Evolutionary conservation across 2,113 vertebrate species (phyloP).

Genomic region (Vidua chalybeata): DNA sequence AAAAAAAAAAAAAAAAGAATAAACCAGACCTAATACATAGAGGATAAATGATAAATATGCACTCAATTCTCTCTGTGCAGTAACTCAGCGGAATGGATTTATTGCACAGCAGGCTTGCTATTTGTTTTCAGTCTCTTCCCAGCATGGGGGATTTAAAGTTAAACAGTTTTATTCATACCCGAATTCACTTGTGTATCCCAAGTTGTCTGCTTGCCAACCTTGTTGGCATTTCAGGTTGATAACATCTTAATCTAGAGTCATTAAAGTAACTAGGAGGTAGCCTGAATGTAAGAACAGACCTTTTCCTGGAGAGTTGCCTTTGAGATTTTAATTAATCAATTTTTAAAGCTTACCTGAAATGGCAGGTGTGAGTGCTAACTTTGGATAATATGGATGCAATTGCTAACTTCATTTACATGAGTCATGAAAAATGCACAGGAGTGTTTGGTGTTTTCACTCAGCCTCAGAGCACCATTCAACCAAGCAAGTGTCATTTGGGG

Average conservation of each 20-base stretch:
- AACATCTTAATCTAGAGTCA: conserved; percentile 60
- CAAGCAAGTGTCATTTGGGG: background rate
- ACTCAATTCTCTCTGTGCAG: background rate
- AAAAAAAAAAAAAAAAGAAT: background rate
- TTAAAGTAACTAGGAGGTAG: background rate
- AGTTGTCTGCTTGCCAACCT: conserved; percentile 55
- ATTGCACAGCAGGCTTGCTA: conserved; percentile 8
- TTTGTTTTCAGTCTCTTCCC: conserved; percentile 28
- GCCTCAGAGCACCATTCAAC: background rate
- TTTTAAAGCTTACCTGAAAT: background rate
- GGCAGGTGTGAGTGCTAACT: background rate
- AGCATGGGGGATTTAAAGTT: conserved; percentile 34
- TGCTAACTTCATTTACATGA: background rate
- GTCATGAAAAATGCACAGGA: background rate
- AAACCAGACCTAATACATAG: background rate
- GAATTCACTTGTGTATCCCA: conserved; percentile 39
- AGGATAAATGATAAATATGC: conserved; percentile 28
- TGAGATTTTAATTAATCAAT: background rate
- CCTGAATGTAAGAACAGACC: background rate
- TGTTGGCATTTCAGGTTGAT: conserved; percentile 32
- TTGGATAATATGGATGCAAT: background rate
- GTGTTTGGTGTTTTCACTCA: background rate
- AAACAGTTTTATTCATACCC: conserved; percentile 31
- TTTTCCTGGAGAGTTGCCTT: background rate
- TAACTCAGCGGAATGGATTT: conserved; percentile 33